Evolutionary conservation across 2,797 vertebrate species (phyloP).

Genomic region (Salarias fasciatus): DNA sequence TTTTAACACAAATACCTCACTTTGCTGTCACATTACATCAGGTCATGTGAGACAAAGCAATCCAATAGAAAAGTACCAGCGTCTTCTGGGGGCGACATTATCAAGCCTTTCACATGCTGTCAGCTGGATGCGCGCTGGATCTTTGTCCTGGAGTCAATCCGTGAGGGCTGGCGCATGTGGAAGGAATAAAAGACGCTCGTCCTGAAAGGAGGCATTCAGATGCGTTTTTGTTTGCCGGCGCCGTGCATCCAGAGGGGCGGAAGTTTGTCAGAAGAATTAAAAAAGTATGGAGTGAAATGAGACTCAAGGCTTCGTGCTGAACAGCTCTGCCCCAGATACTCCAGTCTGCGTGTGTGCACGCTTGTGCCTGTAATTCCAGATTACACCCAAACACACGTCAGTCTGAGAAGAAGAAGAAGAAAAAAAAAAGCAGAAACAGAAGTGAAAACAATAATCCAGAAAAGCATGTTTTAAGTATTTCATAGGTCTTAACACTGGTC

Average conservation of each 20-base stretch:
- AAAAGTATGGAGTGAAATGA: constrained; percentile 58
- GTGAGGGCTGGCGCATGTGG: constrained; percentile 22
- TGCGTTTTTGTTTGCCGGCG: constrained; percentile 58
- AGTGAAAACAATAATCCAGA: neutral
- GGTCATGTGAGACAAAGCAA: constrained; percentile 40
- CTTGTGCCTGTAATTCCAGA: constrained; percentile 6
- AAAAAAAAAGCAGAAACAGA: neutral
- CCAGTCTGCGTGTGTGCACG: neutral
- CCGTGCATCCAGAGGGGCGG: constrained; percentile 46
- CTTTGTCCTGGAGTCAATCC: constrained; percentile 54
- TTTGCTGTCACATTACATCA: constrained; percentile 47
- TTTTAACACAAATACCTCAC: constrained; percentile 27
- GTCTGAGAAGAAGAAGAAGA: constrained; percentile 2
- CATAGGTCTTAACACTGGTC: constrained; percentile 9
- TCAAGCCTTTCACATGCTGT: constrained; percentile 55
- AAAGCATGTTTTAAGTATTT: constrained; percentile 2
- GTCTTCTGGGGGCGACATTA: constrained; percentile 39
- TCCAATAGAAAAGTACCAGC: constrained; percentile 38
- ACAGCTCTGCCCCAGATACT: constrained; percentile 61
- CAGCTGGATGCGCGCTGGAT: constrained; percentile 35
- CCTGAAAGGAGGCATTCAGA: constrained; percentile 45
- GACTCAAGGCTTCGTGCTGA: constrained; percentile 49
- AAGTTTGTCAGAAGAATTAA: constrained; percentile 70
- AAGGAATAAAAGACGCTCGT: constrained; percentile 35
- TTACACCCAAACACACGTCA: neutral